phyloP scores from a whole-genome alignment of 2,888 invertebrate genomes.

The Agrotis segetum region DNA sequence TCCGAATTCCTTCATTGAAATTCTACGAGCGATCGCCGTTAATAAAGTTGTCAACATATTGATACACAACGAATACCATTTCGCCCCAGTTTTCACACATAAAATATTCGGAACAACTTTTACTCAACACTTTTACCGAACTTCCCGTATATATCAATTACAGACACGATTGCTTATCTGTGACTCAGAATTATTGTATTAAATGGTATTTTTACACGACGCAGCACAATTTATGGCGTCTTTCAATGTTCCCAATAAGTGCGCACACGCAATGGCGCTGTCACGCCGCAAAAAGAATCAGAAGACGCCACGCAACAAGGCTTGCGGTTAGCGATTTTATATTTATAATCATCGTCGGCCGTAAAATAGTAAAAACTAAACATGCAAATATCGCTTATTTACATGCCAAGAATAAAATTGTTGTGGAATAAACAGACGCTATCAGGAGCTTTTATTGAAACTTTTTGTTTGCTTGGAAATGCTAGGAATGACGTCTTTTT shows the following conservation, averaged over 20 bases:
- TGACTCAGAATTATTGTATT: constrained; percentile 75
- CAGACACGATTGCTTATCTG: constrained; percentile 57
- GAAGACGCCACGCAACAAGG: constrained; percentile 74
- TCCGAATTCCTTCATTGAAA: constrained; percentile 48
- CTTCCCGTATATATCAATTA: constrained; percentile 64
- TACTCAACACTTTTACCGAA: constrained; percentile 58
- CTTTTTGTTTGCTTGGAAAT: constrained; percentile 37
- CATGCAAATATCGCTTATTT: constrained; percentile 71
- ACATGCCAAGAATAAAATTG: constrained; percentile 63
- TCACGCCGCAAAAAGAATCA: constrained; percentile 74
- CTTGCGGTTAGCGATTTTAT: constrained; percentile 82
- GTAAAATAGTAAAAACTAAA: constrained; percentile 76
- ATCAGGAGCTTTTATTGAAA: constrained; percentile 32
- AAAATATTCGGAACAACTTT: constrained; percentile 49
- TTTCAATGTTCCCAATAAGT: constrained; percentile 81
- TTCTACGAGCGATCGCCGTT: constrained; percentile 45
- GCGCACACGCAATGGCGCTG: constrained; percentile 79
- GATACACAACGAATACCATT: constrained; percentile 39
- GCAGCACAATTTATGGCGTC: constrained; percentile 77
- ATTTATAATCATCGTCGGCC: constrained; percentile 78
- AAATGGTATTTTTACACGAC: constrained; percentile 76
- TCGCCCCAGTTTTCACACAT: constrained; percentile 54
- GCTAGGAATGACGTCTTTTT: constrained; percentile 5
- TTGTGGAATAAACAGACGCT: constrained; percentile 46
- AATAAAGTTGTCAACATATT: constrained; percentile 53